Percentiles rank a stretch among this genome's conserved stretches.
phyloP scores from a whole-genome alignment of 2,888 invertebrate species.

The Oeneis ivallda region DNA sequence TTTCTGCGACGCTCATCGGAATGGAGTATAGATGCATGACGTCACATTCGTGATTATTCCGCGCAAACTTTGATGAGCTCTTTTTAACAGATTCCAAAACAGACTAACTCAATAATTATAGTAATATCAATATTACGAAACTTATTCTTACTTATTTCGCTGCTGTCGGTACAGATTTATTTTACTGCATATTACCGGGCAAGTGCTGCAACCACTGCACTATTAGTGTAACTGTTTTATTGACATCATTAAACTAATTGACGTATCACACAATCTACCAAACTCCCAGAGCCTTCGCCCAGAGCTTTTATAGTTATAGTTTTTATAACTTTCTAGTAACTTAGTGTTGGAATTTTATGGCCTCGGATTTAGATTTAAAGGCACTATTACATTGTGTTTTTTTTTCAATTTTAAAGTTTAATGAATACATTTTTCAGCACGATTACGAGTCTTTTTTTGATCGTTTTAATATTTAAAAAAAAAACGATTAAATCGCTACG shows the following conservation, averaged over 20 bases:
- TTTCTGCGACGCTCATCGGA: too few species aligned
- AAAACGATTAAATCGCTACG: too few species aligned
- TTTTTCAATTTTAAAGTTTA: too few species aligned
- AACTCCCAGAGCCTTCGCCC: conserved; percentile 25
- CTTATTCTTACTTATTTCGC: background rate
- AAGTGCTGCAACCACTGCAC: conserved; percentile 34
- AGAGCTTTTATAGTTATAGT: conserved; percentile 18
- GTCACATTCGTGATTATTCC: too few species aligned
- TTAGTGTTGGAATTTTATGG: conserved; percentile 9
- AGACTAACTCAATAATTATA: too few species aligned
- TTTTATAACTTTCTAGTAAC: conserved; percentile 19
- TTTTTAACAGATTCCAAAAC: too few species aligned
- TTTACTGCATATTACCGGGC: conserved; percentile 46
- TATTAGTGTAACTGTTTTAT: conserved; percentile 52
- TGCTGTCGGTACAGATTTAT: conserved; percentile 5
- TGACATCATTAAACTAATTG: conserved; percentile 65
- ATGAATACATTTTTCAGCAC: too few species aligned
- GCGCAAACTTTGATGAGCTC: too few species aligned
- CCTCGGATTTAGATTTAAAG: conserved; percentile 12
- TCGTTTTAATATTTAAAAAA: too few species aligned
- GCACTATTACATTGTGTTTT: conserved; percentile 7
- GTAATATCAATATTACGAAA: too few species aligned
- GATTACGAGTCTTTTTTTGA: too few species aligned
- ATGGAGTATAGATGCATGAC: too few species aligned
- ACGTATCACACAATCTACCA: conserved; percentile 49